Conservation (phyloP, 2,888 invertebrate species). For the Stenurella melanura region DNA sequence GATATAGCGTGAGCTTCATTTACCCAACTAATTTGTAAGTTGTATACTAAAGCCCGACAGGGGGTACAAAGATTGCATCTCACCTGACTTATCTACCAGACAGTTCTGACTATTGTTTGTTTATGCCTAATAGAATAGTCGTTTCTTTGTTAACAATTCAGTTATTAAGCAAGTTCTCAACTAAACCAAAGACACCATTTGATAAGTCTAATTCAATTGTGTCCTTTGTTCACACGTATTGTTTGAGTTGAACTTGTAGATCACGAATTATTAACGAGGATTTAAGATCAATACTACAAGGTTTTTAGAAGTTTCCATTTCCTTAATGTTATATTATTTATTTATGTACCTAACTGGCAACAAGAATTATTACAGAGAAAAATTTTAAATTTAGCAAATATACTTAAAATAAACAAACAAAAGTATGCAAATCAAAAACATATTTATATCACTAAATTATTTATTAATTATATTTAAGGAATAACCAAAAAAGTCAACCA, state of each 20-base stretch:
- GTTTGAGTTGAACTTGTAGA: neutral
- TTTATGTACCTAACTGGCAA: no score
- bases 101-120: constrained; percentile 50
- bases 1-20: constrained; percentile 37
- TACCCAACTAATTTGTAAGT: constrained; percentile 50
- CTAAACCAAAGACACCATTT: constrained; percentile 4
- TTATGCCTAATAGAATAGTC: constrained; percentile 51
- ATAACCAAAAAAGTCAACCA: no score
- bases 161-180: constrained; percentile 27
- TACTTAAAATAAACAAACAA: no score
- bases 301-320: neutral
- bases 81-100: constrained; percentile 52
- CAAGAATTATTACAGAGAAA: no score
- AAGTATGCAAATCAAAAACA: no score
- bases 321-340: no score
- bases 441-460: no score
- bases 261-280: neutral
- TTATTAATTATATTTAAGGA: no score
- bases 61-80: constrained; percentile 52
- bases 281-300: neutral
- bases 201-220: constrained; percentile 24
- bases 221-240: neutral
- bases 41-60: constrained; percentile 49
- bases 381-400: no score
- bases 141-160: constrained; percentile 52